A percentile compares a stretch with the other conserved stretches of the same genome.
phyloP scores from a whole-genome alignment of 2,888 invertebrate genomes.

The Seira ritae region DNA sequence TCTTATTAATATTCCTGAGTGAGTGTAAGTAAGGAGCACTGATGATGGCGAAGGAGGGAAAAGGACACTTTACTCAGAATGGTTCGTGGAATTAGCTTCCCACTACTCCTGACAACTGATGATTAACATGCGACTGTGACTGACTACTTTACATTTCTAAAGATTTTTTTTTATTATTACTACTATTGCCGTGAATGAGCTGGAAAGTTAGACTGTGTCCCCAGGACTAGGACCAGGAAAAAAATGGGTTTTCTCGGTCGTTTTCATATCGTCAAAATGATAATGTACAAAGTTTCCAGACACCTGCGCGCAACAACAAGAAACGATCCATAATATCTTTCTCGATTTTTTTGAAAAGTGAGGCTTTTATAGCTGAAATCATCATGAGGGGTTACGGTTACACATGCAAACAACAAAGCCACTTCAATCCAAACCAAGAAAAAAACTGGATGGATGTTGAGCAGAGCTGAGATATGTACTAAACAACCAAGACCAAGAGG shows the following conservation, averaged over 20 bases:
- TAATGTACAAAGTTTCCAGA: slow-evolving; percentile 54
- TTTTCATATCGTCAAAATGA: slow-evolving; percentile 46
- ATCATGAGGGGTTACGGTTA: slow-evolving; percentile 63
- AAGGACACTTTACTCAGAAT: too few species aligned
- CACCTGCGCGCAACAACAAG: slow-evolving; percentile 52
- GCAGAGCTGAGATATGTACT: too few species aligned
- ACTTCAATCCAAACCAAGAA: not conserved
- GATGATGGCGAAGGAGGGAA: too few species aligned
- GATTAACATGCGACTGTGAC: not conserved
- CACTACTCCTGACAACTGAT: not conserved
- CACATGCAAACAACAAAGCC: slow-evolving; percentile 48
- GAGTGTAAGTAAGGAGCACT: too few species aligned
- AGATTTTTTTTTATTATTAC: slow-evolving; percentile 29
- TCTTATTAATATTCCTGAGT: too few species aligned
- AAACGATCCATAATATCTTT: slow-evolving; percentile 24
- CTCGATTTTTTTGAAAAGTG: not conserved
- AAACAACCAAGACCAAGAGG: too few species aligned
- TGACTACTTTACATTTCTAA: not conserved
- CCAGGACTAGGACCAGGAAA: too few species aligned
- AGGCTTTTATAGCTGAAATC: slow-evolving; percentile 56
- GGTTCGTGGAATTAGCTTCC: not conserved
- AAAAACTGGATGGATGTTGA: not conserved
- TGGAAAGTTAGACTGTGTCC: too few species aligned
- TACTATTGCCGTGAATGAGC: slow-evolving; percentile 26
- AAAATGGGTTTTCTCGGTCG: slow-evolving; percentile 41